Base-by-base conservation (phyloP, 1,140 invertebrate genomes). In the Triops cancriformis region DNA sequence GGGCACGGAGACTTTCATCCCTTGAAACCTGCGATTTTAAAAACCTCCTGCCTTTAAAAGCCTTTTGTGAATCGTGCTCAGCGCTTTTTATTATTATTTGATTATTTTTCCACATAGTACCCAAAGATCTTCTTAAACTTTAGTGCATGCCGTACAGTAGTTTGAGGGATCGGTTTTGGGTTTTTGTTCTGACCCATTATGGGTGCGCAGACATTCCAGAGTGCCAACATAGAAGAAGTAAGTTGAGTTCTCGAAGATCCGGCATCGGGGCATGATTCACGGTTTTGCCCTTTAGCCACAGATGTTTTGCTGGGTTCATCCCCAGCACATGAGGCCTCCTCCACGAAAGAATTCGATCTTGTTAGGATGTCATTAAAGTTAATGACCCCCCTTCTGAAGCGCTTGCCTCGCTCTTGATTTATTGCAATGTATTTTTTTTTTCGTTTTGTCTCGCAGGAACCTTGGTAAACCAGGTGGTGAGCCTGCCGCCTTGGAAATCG, bases 1-100 rank as follows among this genome's bases (percentile, higher is more conserved):
- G 51, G 51, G 51, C 51, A 64, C 51, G 51, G 51, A 12, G 51
- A 64, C 51, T 64, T 64, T 64, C 51, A 18, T 64, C 51, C 51
- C 10, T 64, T n/a, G 6, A 64, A 64, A 18, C 51, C 51, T 64
- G 51, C 51, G 51, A 64, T 64, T 64, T 64, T 64, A 64, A 64
- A 64, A 64, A 14, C 51, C 51, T 64, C 51, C 51, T 64, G 51
- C 51, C 23, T 64, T 18, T 12, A 64, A 64, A 64, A 64, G 51
- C 51, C 11, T 64, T 64, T 23, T 12, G 51, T n/a, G 51, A 64
- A 23, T 64, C 51, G 51, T 64, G 51, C 51, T 23, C 3, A 64
- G 14, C 9, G 7, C 18, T 64, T 64, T 18, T 64, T 64, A n/a
- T n/a, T 64, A n/a, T 64, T 64, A 64, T 64, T 64, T n/a, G n/a